phyloP scores from a whole-genome alignment of 2,797 vertebrate species.

The Eupleurogrammus muticus region DNA sequence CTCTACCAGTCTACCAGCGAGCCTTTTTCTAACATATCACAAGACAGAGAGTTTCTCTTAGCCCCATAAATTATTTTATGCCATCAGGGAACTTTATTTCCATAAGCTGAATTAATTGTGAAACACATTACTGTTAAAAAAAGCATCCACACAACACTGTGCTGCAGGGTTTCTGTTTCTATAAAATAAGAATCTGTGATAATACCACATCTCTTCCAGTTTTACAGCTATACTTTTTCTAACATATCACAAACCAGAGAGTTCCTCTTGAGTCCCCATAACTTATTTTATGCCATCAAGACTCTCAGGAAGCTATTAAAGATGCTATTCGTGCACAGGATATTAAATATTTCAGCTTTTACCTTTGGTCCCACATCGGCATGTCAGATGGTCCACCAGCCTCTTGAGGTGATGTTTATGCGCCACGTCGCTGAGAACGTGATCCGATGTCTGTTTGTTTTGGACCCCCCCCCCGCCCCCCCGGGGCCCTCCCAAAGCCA shows the following conservation, averaged over 20 bases:
- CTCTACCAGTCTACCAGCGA: no score
- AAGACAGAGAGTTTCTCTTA: background rate
- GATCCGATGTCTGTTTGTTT: slow-evolving; percentile 71
- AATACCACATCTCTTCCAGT: no score
- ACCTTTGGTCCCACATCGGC: background rate
- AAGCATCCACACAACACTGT: no score
- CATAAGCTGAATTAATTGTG: no score
- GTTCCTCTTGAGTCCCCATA: background rate
- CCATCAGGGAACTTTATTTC: no score
- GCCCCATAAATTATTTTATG: background rate
- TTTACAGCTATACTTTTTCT: background rate
- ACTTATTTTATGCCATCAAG: background rate
- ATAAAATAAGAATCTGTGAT: no score
- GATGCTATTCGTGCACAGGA: background rate
- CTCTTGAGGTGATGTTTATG: background rate
- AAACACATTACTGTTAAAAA: no score
- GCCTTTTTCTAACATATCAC: background rate
- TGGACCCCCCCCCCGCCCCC: slow-evolving; percentile 46
- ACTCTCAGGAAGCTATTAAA: background rate
- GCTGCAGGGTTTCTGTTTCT: no score
- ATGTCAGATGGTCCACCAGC: background rate
- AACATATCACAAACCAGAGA: background rate
- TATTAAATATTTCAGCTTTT: background rate
- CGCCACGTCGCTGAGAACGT: slow-evolving; percentile 51
- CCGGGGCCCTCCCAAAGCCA: slow-evolving; percentile 70